Percentiles rank a stretch among this genome's conserved stretches.
phyloP scores from a whole-genome alignment of 2,113 vertebrate species.

The Geococcyx californianus region DNA sequence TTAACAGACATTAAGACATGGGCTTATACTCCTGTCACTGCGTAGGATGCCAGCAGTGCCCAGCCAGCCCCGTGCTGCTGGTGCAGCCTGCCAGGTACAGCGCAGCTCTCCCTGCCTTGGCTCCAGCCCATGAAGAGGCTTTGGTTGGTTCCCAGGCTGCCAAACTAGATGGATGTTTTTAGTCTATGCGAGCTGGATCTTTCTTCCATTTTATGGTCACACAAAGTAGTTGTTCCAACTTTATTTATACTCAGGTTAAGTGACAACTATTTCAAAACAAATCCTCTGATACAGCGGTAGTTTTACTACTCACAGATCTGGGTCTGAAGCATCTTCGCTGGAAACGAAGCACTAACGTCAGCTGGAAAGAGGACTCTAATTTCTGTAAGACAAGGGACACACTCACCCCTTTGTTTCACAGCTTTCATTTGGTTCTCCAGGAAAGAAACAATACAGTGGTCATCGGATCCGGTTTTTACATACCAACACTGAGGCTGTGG shows the following conservation, averaged over 20 bases:
- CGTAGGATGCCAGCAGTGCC: neutral
- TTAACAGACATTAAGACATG: neutral
- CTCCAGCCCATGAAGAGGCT: neutral
- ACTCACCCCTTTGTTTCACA: neutral
- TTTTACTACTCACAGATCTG: neutral
- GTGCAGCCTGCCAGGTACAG: neutral
- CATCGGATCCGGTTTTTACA: neutral
- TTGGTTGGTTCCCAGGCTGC: neutral
- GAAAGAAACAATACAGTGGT: neutral
- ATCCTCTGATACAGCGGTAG: neutral
- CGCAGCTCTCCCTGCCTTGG: accelerated
- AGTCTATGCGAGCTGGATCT: neutral
- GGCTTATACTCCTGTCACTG: neutral
- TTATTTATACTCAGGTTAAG: neutral
- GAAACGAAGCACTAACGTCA: neutral
- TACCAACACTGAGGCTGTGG: neutral
- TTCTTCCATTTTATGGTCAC: neutral
- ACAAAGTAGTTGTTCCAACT: neutral
- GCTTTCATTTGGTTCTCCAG: neutral
- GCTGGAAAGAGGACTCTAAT: neutral
- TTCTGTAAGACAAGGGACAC: neutral
- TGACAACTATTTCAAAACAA: neutral
- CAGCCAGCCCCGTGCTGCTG: neutral
- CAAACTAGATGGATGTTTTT: neutral
- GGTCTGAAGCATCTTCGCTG: neutral